Base-by-base conservation (phyloP, 1,140 invertebrate genomes). In the Drosophila subpulchrella region DNA sequence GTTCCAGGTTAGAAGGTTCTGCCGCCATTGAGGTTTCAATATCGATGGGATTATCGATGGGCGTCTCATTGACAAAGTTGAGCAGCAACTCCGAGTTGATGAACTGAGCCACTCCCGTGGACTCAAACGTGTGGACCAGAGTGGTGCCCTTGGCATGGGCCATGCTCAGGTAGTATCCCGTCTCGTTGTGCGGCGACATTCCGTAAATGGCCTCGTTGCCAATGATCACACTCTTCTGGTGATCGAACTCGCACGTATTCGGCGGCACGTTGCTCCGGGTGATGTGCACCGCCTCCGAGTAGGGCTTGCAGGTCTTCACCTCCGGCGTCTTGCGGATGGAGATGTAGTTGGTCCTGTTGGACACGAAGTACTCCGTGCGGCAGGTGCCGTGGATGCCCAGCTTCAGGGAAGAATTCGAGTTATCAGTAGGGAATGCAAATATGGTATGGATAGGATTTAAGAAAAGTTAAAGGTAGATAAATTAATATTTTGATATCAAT, bases 191-290 rank as follows among this genome's bases (percentile, higher is more conserved):
- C 24, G 92, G 91, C 27, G 86, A 46, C 51, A 92, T 65, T 24
- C 78, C 91, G 60, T 92, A 92, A 20, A 90, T 78, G 6, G 91
- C 91, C 50, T 92, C 92, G 48, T 92, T 92, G 17, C 92, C 91
- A 55, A 90, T 85, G 38, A 92, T 92, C 11, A 92, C 91, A 55
- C 90, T 92, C 57, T 92, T 91, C 59, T 92, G 90, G 36, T 91
- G 84, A 65, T 92, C 91, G 46, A 89, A 92, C 20, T 92, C 91
- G 48, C 92, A 92, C 0, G 77, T 85, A 55, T 91, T 92, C 0
- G 90, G 75, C 0, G 91, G 91, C 2, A 92, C 92, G 61, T 92
- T 92, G 55, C 90, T 92, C 55, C 92, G 67, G 2, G 79, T 91
- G 0, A 76, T 61, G 47, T 92, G 92, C 20, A 92, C 79, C 1